Conservation (phyloP, 2,888 invertebrate species). For the Stenichneumon culpator region DNA sequence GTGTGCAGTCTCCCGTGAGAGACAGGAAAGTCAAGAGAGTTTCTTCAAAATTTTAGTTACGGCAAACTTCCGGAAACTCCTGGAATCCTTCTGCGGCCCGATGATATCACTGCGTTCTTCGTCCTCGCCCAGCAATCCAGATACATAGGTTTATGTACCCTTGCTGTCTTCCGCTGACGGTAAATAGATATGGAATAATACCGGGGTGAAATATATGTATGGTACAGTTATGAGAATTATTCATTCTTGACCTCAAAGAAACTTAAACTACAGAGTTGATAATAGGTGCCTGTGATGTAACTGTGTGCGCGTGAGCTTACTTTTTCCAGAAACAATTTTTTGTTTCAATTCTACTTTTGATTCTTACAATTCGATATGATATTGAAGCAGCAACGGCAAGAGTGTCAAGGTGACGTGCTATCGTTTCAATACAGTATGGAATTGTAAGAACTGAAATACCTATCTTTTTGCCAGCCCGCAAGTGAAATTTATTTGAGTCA, state of each 20-base stretch:
- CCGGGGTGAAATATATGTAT: conserved; percentile 26
- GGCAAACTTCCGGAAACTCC: conserved; percentile 53
- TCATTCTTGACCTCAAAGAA: conserved; percentile 34
- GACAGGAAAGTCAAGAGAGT: conserved; percentile 52
- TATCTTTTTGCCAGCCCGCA: too few relatives aligned
- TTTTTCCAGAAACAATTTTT: too few relatives aligned
- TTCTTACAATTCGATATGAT: too few relatives aligned
- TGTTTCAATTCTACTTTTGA: too few relatives aligned
- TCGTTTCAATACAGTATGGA: too few relatives aligned
- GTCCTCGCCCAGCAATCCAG: conserved; percentile 34
- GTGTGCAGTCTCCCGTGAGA: conserved; percentile 45
- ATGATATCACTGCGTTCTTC: conserved; percentile 49
- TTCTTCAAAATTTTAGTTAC: conserved; percentile 59
- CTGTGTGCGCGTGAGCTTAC: neutral
- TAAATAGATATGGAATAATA: conserved; percentile 57
- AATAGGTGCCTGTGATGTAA: neutral
- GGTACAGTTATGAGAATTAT: conserved; percentile 45
- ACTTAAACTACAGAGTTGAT: conserved; percentile 33
- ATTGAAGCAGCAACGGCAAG: too few relatives aligned
- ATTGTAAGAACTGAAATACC: too few relatives aligned
- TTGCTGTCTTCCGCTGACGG: conserved; percentile 50
- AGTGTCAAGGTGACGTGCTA: too few relatives aligned
- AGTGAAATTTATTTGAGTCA: too few relatives aligned
- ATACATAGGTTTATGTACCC: conserved; percentile 22
- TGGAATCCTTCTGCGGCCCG: conserved; percentile 22